phyloP scores from a whole-genome alignment of 2,113 vertebrate species.

The Rhipidura dahli region DNA sequence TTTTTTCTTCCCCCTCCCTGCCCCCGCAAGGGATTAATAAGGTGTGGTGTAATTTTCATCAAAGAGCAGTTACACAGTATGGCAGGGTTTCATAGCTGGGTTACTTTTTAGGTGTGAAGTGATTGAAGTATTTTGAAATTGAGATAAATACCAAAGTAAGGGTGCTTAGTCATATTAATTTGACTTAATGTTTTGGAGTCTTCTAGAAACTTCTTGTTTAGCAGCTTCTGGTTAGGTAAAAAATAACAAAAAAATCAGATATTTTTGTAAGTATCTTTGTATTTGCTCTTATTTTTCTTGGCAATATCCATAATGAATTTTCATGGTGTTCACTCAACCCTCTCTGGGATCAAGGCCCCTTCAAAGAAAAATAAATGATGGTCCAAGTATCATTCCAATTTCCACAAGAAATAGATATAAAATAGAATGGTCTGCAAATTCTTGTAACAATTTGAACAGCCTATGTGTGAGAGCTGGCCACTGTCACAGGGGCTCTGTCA shows the following conservation, averaged over 20 bases:
- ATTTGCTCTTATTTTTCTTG: neutral
- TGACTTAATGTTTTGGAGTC: neutral
- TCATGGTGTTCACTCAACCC: neutral
- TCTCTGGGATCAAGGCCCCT: neutral
- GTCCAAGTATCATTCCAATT: neutral
- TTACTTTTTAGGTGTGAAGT: slow-evolving; percentile 10
- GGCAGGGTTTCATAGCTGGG: neutral
- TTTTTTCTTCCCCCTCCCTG: neutral
- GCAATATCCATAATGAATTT: neutral
- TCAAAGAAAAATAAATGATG: neutral
- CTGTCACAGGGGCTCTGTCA: accelerated
- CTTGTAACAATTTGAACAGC: neutral
- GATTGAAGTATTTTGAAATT: slow-evolving; percentile 44
- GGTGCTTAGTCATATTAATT: slow-evolving; percentile 19
- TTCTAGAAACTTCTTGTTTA: slow-evolving; percentile 23
- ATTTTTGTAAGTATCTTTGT: neutral
- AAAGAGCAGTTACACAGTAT: neutral
- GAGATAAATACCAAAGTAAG: slow-evolving; percentile 11
- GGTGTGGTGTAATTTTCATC: slow-evolving; percentile 17
- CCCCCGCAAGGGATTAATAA: slow-evolving; percentile 11
- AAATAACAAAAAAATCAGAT: neutral
- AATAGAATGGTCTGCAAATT: neutral
- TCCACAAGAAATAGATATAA: neutral
- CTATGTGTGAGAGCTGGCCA: neutral
- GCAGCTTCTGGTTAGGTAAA: neutral